Base-by-base conservation (phyloP, 2,888 invertebrate genomes). In the Seladonia tumulorum region DNA sequence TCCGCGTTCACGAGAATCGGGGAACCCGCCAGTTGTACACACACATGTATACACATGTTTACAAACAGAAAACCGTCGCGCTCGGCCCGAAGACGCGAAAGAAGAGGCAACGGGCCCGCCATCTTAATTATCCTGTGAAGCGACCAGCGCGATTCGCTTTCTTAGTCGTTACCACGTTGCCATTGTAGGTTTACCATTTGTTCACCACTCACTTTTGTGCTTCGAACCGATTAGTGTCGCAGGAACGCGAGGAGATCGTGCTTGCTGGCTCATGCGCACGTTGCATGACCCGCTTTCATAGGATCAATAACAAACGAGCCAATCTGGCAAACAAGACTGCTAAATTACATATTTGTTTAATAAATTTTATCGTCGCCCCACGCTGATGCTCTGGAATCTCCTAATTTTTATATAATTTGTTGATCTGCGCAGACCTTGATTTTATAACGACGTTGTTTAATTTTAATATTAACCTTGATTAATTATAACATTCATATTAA, bases 141-240 rank as follows among this genome's bases (percentile, higher is more conserved):
- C 42, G 85, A 60, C 66, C 75, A 75, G 68, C 76, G 71, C 14
- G 57, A 86, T 88, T 83, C 63, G 83, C 77, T 76, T 86, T 86
- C 88, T 90, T 88, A 81, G 82, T 89, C 78, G 85, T 83, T 87
- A 89, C 89, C 86, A 85, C 79, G 83, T 92, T 92, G 89, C 90
- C 85, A 83, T 88, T 86, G 88, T 90, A 82, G 88, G 73, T 86
- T 86, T 88, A 88, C 88, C 90, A 92, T 90, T 93, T 89, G 90
- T 92, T 93, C 92, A 91, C 93, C 93, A 93, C 93, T 93, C 93
- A 92, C 91, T 93, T 93, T 91, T 86, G 79, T 86, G 89, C 88
- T 92, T 89, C 88, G 82, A 66, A 35, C n/a, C 16, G 47, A 39
- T 79, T 86, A 87, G 89, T 91, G 53, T 49, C 68, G 22, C 81